phyloP scores from a whole-genome alignment of 2,113 vertebrate genomes.

The Gymnarchus niloticus region DNA sequence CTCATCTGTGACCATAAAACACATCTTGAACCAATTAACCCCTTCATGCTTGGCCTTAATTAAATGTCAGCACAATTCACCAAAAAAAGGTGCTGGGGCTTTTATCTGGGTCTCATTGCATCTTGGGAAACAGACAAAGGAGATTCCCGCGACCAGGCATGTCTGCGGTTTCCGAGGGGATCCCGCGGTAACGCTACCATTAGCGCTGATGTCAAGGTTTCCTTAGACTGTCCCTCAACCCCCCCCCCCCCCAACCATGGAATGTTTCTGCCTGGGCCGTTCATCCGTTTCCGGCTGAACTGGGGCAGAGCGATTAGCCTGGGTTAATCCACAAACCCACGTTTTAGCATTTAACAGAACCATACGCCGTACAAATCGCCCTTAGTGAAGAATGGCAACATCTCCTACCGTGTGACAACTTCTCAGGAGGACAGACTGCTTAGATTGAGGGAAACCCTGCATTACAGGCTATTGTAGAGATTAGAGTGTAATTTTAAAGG shows the following conservation, averaged over 20 bases:
- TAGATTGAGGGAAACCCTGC: not conserved
- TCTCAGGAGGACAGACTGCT: not conserved
- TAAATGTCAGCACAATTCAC: constrained; percentile 36
- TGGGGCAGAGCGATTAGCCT: not conserved
- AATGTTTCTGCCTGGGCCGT: not conserved
- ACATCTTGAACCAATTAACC: constrained; percentile 71
- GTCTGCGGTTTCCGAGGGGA: not conserved
- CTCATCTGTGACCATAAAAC: constrained; percentile 43
- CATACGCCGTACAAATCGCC: not conserved
- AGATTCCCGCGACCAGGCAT: not conserved
- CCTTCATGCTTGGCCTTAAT: constrained; percentile 46
- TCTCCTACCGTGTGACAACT: not conserved
- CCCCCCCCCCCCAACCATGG: not conserved
- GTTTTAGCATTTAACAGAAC: not conserved
- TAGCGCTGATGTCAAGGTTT: constrained; percentile 27
- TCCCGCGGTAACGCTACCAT: constrained; percentile 21
- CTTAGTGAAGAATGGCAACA: not conserved
- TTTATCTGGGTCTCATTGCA: not conserved
- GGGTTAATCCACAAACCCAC: not conserved
- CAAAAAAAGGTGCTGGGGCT: not conserved
- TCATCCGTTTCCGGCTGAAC: not conserved
- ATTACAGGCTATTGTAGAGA: not conserved
- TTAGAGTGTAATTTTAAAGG: too few species aligned
- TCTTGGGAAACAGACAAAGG: not conserved
- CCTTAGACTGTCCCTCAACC: constrained; percentile 20